Base-by-base conservation (phyloP, 2,888 invertebrate species). In the Halictus quadricinctus region DNA sequence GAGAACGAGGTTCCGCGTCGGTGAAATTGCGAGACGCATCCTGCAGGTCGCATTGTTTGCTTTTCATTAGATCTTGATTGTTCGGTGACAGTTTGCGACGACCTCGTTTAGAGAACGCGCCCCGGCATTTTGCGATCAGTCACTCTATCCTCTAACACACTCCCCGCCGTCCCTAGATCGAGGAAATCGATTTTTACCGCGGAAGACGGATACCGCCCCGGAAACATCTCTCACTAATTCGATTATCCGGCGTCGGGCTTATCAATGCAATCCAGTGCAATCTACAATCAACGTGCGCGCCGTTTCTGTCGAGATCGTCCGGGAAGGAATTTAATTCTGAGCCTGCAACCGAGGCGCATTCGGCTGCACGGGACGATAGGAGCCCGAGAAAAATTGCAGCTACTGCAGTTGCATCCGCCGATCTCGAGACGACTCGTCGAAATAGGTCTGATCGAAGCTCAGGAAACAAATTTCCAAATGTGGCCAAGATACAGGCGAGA, bases 231-330 rank as follows among this genome's bases (percentile, higher is more conserved):
- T 15, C 21, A 6, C 36, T 15, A 54, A 69, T 41, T 77, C 72
- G 72, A 81, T 81, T 77, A 77, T 81, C 46, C 81, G 83, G n/a
- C 72, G 83, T 54, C 81, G 76, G 76, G 76, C 72, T 72, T 83
- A 72, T 81, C 76, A 69, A 69, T 48, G 76, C 81, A 76, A 83
- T 81, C 81, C 73, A 41, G 29, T 69, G 81, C 83, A 76, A 83
- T 83, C 83, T 75, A 66, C 72, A 76, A 82, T 74, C 69, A 82
- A 83, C 83, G 66, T 46, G 41, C 60, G 43, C 72, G 29, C 72
- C 72, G 76, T 81, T 76, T 76, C 76, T 41, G 36, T 76, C 73
- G 69, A 50, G 73, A 81, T 74, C 66, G 25, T 29, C 36, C 6
- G 43, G 58, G 60, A 13, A 73, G 73, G 81, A 83, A 83, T 83